These are phyloP conservation scores for Porites australiensis DNA, from an alignment of 64 coral and sea anemone genomes.

Conservation along the genomic window DNA sequence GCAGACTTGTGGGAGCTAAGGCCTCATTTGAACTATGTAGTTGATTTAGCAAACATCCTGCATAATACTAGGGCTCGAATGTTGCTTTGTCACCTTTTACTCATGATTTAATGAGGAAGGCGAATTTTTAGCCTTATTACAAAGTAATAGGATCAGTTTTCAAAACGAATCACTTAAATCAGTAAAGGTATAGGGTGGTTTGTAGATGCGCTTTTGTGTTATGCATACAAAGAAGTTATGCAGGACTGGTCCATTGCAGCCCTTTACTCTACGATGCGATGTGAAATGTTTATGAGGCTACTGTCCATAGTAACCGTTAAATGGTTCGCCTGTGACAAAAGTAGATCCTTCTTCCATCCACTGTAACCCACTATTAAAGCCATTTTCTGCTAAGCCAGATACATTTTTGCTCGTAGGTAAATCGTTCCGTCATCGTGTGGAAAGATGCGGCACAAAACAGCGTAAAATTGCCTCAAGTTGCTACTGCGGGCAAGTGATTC, in stretches of 20 bases:
- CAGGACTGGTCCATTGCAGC: background rate
- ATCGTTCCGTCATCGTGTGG: background rate
- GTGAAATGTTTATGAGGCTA: background rate
- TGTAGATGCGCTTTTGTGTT: background rate
- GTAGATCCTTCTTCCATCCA: conserved; percentile 1
- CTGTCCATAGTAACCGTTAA: background rate
- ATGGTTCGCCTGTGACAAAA: background rate
- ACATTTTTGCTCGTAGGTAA: background rate
- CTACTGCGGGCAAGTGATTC: background rate
- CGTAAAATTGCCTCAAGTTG: conserved; percentile 1
- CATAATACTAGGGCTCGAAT: background rate
- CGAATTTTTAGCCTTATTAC: conserved; percentile 1
- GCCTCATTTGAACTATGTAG: background rate
- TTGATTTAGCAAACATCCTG: background rate
- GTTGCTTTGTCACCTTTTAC: background rate
- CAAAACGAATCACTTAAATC: background rate
- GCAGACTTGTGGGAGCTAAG: background rate
- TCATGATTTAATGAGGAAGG: background rate
- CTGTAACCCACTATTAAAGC: conserved; percentile 2
- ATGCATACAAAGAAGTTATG: background rate
- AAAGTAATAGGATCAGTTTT: background rate
- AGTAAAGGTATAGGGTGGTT: no score
- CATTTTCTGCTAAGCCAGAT: background rate
- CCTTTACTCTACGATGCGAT: no score
- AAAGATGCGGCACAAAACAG: background rate